Evolutionary conservation across 2,797 vertebrate species (phyloP), one percentile per base, ranked within the genome.

Genomic region (Sylvia borin): DNA sequence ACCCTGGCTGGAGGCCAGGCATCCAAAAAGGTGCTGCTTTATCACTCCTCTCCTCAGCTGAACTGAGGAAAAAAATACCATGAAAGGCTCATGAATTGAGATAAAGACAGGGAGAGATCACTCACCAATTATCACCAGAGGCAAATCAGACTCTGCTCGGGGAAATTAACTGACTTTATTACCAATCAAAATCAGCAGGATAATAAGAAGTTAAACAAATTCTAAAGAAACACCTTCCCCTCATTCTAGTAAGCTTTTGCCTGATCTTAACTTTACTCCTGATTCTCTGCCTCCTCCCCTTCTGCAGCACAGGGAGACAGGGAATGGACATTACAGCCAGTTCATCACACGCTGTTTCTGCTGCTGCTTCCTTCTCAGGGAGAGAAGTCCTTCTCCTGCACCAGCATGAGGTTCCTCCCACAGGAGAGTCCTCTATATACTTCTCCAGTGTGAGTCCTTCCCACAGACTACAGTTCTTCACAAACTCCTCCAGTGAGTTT

Each of bases 261-360:
- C 29, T 19, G 12, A 5, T 26, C 31, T 43, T 34, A 42, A 54
- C 17, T 22, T 77, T 77, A 34, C 40, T 83, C 25, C 12, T 0
- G 0, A 13, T 53, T 65, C 29, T 58, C 18, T 27, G 15, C 29
- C n/a, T 71, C 14, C 17, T 83, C 18, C 17, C 25, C 6, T 17
- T 51, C 20, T 57, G n/a, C 14, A 31, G 43, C 6, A 22, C 20
- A 71, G 42, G 32, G 24, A 62, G 13, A 82, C 19, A 12, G 21
- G 14, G 42, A 68, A 55, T 36, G 13, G 64, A 62, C 1, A 1
- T n/a, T 45, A 50, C 0, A 0, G 32, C 45, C 57, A 70, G 50
- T 16, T n/a, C 36, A 50, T 13, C 24, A 38, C 17, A 31, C 11
- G 38, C 20, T 16, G 36, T 8, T 71, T 58, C 79, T 76, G n/a